Evolutionary conservation across 2,888 invertebrate genomes (phyloP).

Genomic region (Melinaea menophilus): DNA sequence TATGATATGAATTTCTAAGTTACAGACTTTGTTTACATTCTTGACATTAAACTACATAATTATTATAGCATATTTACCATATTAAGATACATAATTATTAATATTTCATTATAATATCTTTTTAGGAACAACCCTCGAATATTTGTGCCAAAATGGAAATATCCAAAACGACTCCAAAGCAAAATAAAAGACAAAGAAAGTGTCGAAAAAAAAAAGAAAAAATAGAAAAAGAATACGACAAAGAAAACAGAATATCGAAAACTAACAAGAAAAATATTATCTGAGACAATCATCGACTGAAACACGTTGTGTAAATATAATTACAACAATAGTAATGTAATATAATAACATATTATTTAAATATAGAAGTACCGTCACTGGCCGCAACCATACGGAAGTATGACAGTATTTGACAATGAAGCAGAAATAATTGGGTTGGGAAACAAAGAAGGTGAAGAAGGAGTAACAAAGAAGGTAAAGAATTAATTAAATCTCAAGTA

Average conservation of each 20-base stretch:
- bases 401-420: conserved; percentile 15
- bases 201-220: conserved; percentile 1
- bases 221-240: background rate
- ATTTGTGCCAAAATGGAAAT: no score
- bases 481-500: no score
- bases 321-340: no score
- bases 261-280: background rate
- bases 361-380: conserved; percentile 14
- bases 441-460: conserved; percentile 12
- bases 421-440: conserved; percentile 19
- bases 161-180: background rate
- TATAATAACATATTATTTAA: no score
- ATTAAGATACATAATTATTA: no score
- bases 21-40: no score
- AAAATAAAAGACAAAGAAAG: background rate
- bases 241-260: background rate
- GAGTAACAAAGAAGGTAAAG: background rate
- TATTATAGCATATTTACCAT: no score
- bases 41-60: no score
- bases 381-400: conserved; percentile 10
- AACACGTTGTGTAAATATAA: background rate
- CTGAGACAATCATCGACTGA: no score
- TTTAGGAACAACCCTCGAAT: no score
- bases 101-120: background rate
- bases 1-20: no score